Conservation (phyloP, 2,888 invertebrate species). For the Drosophila mettleri region DNA sequence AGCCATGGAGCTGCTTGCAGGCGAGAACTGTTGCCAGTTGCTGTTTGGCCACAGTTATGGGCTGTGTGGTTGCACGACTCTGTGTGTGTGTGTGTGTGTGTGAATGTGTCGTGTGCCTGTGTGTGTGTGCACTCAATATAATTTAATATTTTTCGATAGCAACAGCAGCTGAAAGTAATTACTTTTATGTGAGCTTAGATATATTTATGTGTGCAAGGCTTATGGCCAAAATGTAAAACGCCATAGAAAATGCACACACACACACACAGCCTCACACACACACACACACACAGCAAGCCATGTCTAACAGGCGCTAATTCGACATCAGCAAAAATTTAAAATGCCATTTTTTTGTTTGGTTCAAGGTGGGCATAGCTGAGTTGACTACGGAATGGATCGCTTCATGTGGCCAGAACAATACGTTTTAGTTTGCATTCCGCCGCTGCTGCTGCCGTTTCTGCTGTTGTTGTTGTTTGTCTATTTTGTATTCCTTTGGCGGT, state of each 20-base stretch:
- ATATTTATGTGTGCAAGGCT: constrained; percentile 68
- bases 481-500: constrained; percentile 55
- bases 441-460: background rate
- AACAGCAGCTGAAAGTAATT: constrained; percentile 79
- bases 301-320: constrained; percentile 56
- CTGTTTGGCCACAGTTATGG: constrained; percentile 54
- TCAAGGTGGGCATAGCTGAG: background rate
- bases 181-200: constrained; percentile 78
- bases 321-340: constrained; percentile 68
- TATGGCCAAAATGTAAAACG: constrained; percentile 38
- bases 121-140: constrained; percentile 75
- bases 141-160: constrained; percentile 79
- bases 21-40: constrained; percentile 26
- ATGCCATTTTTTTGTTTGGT: constrained; percentile 40
- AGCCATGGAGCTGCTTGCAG: background rate
- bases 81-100: constrained; percentile 10
- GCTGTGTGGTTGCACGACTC: constrained; percentile 42
- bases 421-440: constrained; percentile 47
- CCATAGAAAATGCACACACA: constrained; percentile 8
- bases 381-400: constrained; percentile 16
- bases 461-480: constrained; percentile 27
- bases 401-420: constrained; percentile 38
- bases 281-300: background rate
- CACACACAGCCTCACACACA: background rate
- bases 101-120: constrained; percentile 25